Evolutionary conservation across 2,113 vertebrate species (phyloP), one percentile per base, ranked within the genome.

Genomic region (Phalacrocorax brasilianus): DNA sequence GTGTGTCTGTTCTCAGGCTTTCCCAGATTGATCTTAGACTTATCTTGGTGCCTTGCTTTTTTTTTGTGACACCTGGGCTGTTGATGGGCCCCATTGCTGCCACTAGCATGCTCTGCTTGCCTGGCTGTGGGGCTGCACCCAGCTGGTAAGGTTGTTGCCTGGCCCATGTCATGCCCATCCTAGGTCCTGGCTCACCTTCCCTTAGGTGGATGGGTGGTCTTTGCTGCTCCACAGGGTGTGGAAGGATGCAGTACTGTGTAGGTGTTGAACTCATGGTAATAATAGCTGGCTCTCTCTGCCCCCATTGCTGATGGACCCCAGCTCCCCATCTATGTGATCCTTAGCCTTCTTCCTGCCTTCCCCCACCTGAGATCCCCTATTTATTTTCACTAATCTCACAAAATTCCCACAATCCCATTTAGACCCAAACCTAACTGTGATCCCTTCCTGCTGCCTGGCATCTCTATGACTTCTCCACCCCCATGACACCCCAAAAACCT

Each of bases 1-100:
- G 14, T 19, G 3, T 0, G 3, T 5, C 22, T 58, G 14, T 6
- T 84, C 8, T 2, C 8, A 23, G 20, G 18, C 9, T 68, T 42
- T 59, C 33, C 23, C 6, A 50, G 7, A 12, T 0, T 55, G 47
- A 32, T 42, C 8, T 6, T 45, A 23, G 45, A 33, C 12, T 58
- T 47, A 8, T 7, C 3, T 33, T 35, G 5, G 27, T 73, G 33
- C 2, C 5, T 45, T 63, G 27, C 5, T 63, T 78, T 71, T 63
- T 14, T 6, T 26, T 8, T 8, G 27, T 59, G 32, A 28, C 4
- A 22, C 14, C 11, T 16, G 19, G 9, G 12, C 14, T 68, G 18
- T 32, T 56, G 49, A 14, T 35, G 18, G 35, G 5, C 23, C 42
- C 19, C 2, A 1, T 1, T 63, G 14, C 42, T 72, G 50, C 7